Evolutionary conservation across 2,888 invertebrate species (phyloP), one percentile per base, ranked within the genome.

Genomic region (Andrena fulva): DNA sequence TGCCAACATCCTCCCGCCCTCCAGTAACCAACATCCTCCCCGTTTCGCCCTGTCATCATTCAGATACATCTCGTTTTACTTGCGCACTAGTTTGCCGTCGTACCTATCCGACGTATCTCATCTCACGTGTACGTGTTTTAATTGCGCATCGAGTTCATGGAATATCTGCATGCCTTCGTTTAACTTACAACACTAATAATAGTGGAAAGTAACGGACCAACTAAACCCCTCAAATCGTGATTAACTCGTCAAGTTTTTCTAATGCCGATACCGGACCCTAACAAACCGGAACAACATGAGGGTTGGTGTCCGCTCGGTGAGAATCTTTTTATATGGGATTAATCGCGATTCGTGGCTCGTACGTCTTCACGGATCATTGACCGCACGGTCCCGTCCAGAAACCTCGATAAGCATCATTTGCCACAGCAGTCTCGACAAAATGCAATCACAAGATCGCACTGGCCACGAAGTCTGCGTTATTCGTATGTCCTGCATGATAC

Each of bases 231-330:
- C 70, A 81, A 77, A 87, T 88, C 86, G 87, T 86, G 69, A 84
- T 89, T 87, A 82, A 89, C 84, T 72, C 85, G 85, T 87, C 68
- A 91, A 93, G 92, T 93, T 93, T 94, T 95, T 94, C 92, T 93
- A 94, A 94, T 97, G 95, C 97, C 97, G 94, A 95, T 97, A 95
- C 97, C 97, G 95, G 96, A 97, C 95, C 97, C 97, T 94, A 96
- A 97, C 95, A 97, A 97, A 95, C 97, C 97, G 94, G 97, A 97
- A 95, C 97, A 97, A 96, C 97, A 97, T 95, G 97, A 97, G 95
- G 97, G 97, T 95, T 97, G 97, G 96, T 97, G 97, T 95, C 97
- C 97, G 94, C 96, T 97, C 95, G 96, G 97, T 97, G 97, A 97
- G 96, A 85, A 91, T 89, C 89, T 88, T 91, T 91, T 89, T 89